Base-by-base conservation (phyloP, 2,888 invertebrate genomes). In the Petrolisthes manimaculis region DNA sequence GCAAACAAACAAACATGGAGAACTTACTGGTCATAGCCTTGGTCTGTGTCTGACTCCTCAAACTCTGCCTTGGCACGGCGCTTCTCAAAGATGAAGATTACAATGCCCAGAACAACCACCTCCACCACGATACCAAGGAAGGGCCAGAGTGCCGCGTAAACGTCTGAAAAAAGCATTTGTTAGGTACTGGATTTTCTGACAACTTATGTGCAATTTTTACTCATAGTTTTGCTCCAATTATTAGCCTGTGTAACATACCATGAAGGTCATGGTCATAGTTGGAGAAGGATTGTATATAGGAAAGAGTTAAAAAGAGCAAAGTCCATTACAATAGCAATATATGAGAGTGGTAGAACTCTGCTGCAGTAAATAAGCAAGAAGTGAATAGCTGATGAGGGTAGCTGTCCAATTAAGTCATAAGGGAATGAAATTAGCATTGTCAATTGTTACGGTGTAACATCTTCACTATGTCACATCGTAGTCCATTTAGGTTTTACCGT, bases 41-140 rank as follows among this genome's bases (percentile, higher is more conserved):
- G 89, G 85, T 91, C 91, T 71, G 91, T 90, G 85, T 98, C 97
- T 92, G 97, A 97, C 94, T 98, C 98, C 92, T 98, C 97, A 92
- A 97, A 95, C 94, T 97, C 97, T 92, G 96, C 95, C 95, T 97
- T 98, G 94, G 97, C 97, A 93, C 98, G 96, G 93, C 97, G 96
- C 95, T 97, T 97, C 95, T 99, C 99, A 94, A 98, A 99, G 92
- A 98, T 95, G 93, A 98, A 96, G 93, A 99, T 99, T 94, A 99
- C 96, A 93, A 96, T 95, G 94, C 98, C 98, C 91, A 99, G 95
- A 92, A 98, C 95, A 92, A 97, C 95, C 92, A 99, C 98, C 95
- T 99, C 99, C 92, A 96, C 97, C 93, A 97, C 97, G 93, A 99
- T 99, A 92, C 98, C 98, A 92, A 99, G 94, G 96, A 99, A 99